Evolutionary conservation across 2,888 invertebrate genomes (phyloP).

Genomic region (Pristionchus japonicus): DNA sequence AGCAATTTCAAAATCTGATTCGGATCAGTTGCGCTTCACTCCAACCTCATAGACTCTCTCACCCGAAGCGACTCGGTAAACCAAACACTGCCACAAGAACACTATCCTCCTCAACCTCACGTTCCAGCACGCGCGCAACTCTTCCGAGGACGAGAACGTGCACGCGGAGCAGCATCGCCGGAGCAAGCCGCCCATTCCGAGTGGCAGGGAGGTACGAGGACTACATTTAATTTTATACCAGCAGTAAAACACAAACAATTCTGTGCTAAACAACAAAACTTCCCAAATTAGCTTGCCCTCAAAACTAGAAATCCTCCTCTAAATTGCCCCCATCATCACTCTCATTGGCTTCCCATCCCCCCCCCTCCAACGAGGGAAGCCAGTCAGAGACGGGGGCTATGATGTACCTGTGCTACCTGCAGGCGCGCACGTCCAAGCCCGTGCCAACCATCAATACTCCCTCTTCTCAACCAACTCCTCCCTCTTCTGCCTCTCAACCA

Average conservation of each 20-base stretch:
- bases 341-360: neutral
- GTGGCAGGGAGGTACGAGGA: neutral
- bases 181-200: neutral
- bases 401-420: neutral
- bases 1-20: neutral
- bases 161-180: slow-evolving; percentile 1
- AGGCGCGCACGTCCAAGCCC: neutral
- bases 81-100: too few species aligned
- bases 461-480: neutral
- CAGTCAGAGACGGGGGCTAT: neutral
- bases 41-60: too few species aligned
- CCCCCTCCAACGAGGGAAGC: neutral
- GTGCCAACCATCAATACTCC: neutral
- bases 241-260: too few species aligned
- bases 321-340: neutral
- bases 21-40: neutral
- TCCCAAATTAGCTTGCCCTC: too few species aligned
- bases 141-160: slow-evolving; percentile 6
- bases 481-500: neutral
- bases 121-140: neutral
- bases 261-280: too few species aligned
- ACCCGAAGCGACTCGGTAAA: too few species aligned
- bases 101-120: too few species aligned
- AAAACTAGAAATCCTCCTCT: too few species aligned
- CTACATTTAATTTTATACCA: too few species aligned